Conservation (phyloP, 2,888 invertebrate species). For the Malthinus seriepunctatus region DNA sequence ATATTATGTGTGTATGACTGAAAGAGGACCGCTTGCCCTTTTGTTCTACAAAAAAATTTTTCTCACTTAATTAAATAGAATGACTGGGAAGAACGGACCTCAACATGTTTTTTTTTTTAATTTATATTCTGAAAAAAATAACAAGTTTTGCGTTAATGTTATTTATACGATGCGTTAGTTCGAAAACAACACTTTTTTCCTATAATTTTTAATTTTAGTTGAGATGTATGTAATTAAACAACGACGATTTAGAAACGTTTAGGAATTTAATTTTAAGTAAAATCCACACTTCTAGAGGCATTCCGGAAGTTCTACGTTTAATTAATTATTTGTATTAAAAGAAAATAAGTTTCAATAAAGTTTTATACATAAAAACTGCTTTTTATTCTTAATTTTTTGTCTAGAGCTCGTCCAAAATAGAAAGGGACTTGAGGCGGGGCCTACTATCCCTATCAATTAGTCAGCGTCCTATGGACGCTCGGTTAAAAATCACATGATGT, state of each 20-base stretch:
- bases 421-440: no score
- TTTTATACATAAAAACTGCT: constrained; percentile 36
- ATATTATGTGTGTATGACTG: constrained; percentile 35
- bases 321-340: constrained; percentile 48
- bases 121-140: constrained; percentile 4
- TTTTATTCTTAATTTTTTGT: constrained; percentile 29
- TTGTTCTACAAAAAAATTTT: constrained; percentile 40
- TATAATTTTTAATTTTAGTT: constrained; percentile 9
- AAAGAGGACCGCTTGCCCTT: constrained; percentile 50
- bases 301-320: constrained; percentile 36
- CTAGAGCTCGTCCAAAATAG: no score
- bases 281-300: constrained; percentile 30
- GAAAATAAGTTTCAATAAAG: constrained; percentile 48
- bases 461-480: no score
- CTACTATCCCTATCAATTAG: no score
- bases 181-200: no score
- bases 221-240: constrained; percentile 12
- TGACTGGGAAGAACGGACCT: constrained; percentile 49
- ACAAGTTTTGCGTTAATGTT: neutral
- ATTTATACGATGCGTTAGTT: no score
- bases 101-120: constrained; percentile 26
- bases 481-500: no score
- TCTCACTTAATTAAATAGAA: constrained; percentile 45
- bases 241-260: constrained; percentile 26
- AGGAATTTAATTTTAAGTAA: constrained; percentile 25